A percentile compares a stretch with the other conserved stretches of the same genome.
Evolutionary conservation across 1,140 invertebrate genomes (phyloP).

Genomic region (Reticulitermes speratus): DNA sequence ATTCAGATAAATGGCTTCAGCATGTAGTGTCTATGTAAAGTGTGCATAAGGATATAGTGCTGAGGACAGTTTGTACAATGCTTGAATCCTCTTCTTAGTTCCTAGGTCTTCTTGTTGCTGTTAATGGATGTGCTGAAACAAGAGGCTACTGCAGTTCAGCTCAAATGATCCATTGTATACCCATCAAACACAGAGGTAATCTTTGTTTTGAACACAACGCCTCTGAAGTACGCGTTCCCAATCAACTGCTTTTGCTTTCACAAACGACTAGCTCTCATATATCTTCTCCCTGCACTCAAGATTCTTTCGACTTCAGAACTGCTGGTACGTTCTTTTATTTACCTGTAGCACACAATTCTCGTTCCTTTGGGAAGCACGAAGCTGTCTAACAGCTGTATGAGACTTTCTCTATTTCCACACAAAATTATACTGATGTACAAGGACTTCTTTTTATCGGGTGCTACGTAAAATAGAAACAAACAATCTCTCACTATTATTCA

Average conservation of each 20-base stretch:
- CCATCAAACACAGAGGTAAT: not conserved
- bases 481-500: too few relatives aligned
- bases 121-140: not conserved
- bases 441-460: too few relatives aligned
- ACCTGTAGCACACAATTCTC: not conserved
- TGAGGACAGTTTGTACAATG: too few relatives aligned
- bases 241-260: not conserved
- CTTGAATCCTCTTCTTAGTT: too few relatives aligned
- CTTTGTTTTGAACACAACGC: conserved; percentile 1
- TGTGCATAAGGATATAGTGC: too few relatives aligned
- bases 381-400: not conserved
- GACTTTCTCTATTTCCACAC: not conserved
- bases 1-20: too few relatives aligned
- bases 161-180: not conserved
- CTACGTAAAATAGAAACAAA: too few relatives aligned
- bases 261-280: not conserved
- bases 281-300: not conserved
- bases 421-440: not conserved
- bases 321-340: not conserved
- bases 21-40: too few relatives aligned
- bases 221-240: not conserved
- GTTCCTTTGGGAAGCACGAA: not conserved
- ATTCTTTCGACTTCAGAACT: not conserved
- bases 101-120: not conserved
- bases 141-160: not conserved